Evolutionary conservation across 2,797 vertebrate genomes (phyloP).

Genomic region (Paedocypris micromegethes): DNA sequence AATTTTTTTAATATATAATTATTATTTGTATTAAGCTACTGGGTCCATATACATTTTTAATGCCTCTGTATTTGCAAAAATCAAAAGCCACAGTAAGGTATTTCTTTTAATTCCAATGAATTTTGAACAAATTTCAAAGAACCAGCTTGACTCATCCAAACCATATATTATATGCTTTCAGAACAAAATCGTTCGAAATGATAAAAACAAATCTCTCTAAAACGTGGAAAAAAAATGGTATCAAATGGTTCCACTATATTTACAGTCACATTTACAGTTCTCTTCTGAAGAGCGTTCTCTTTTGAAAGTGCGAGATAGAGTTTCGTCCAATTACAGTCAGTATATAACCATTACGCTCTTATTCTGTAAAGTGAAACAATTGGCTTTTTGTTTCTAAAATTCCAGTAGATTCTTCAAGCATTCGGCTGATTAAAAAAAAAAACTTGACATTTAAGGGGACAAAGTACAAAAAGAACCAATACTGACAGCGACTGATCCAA

Average conservation of each 20-base stretch:
- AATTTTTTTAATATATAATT: too few species aligned
- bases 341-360: too few species aligned
- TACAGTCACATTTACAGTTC: constrained; percentile 70
- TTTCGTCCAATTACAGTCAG: too few species aligned
- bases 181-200: constrained; percentile 65
- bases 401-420: too few species aligned
- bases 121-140: constrained; percentile 91
- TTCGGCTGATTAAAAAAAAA: not conserved
- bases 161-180: constrained; percentile 95
- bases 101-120: constrained; percentile 68
- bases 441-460: not conserved
- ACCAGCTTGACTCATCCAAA: constrained; percentile 89
- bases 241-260: constrained; percentile 86
- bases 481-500: constrained; percentile 10
- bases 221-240: constrained; percentile 70
- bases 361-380: too few species aligned
- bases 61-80: not conserved
- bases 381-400: too few species aligned
- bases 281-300: constrained; percentile 54
- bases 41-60: too few species aligned
- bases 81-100: constrained; percentile 28
- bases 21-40: too few species aligned
- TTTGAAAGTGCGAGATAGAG: too few species aligned
- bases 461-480: not conserved
- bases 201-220: constrained; percentile 66